phyloP scores from a whole-genome alignment of 2,888 invertebrate species.

The Caenorhabditis japonica region DNA sequence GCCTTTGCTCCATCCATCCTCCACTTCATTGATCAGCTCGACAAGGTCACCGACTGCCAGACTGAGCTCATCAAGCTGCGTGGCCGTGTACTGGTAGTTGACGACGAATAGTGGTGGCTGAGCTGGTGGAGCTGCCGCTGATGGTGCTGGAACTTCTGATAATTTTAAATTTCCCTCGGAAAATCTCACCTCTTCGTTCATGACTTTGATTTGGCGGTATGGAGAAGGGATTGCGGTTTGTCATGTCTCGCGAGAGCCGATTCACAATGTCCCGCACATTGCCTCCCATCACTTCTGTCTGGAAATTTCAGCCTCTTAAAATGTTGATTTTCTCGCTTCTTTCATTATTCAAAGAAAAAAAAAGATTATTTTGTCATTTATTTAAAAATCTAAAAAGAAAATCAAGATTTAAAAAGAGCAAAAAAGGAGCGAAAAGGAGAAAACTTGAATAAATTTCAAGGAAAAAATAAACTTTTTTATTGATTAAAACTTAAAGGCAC shows the following conservation, averaged over 20 bases:
- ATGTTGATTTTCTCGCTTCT: background rate
- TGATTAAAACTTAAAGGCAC: too few species aligned
- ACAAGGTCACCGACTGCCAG: slow-evolving; percentile 90
- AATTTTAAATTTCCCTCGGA: background rate
- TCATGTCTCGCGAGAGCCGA: slow-evolving; percentile 58
- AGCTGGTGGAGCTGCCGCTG: slow-evolving; percentile 7
- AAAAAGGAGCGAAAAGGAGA: too few species aligned
- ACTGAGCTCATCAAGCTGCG: slow-evolving; percentile 91
- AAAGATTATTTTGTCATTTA: background rate
- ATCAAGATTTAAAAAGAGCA: background rate
- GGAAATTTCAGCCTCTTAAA: slow-evolving; percentile 3
- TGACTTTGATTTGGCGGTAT: slow-evolving; percentile 24
- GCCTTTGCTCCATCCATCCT: slow-evolving; percentile 86
- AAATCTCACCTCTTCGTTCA: slow-evolving; percentile 27
- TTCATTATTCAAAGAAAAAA: too few species aligned
- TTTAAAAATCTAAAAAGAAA: background rate
- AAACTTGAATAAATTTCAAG: too few species aligned
- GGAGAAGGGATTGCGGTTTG: slow-evolving; percentile 25
- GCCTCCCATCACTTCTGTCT: slow-evolving; percentile 62
- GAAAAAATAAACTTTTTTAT: too few species aligned
- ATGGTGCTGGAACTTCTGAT: slow-evolving; percentile 13
- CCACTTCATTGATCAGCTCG: slow-evolving; percentile 88
- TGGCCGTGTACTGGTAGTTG: slow-evolving; percentile 84
- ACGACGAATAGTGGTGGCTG: slow-evolving; percentile 38
- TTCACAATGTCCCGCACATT: slow-evolving; percentile 65